Evolutionary conservation across 2,113 vertebrate genomes (phyloP).

Genomic region (Prinia subflava): DNA sequence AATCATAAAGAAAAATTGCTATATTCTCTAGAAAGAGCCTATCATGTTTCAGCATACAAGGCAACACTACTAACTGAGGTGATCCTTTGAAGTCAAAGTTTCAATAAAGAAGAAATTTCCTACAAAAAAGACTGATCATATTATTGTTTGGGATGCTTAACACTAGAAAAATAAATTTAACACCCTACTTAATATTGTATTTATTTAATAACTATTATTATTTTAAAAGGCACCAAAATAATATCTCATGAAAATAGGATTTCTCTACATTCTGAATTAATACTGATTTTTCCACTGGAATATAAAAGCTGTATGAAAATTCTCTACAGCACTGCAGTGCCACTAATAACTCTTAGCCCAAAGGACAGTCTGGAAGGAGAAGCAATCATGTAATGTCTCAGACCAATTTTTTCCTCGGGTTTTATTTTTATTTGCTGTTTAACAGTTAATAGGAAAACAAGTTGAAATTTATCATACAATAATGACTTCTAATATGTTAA

Average conservation of each 20-base stretch:
- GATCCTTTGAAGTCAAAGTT: background rate
- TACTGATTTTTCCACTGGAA: background rate
- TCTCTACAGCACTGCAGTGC: background rate
- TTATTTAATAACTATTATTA: background rate
- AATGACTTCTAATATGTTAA: background rate
- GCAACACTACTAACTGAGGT: background rate
- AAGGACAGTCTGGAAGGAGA: background rate
- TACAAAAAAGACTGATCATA: background rate
- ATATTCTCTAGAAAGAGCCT: background rate
- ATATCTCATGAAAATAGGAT: background rate
- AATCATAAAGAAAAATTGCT: background rate
- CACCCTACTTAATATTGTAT: background rate
- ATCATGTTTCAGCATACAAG: background rate
- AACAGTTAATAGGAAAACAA: background rate
- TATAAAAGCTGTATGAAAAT: background rate
- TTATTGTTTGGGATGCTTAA: background rate
- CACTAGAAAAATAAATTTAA: background rate
- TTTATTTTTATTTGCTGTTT: background rate
- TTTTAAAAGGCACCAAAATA: background rate
- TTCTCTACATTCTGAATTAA: background rate
- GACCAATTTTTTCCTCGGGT: background rate
- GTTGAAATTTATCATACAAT: background rate
- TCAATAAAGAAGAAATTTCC: background rate
- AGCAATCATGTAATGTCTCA: background rate
- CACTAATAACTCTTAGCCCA: background rate